Conservation (phyloP, 1,140 invertebrate genomes). For the Laodelphax striatellus region DNA sequence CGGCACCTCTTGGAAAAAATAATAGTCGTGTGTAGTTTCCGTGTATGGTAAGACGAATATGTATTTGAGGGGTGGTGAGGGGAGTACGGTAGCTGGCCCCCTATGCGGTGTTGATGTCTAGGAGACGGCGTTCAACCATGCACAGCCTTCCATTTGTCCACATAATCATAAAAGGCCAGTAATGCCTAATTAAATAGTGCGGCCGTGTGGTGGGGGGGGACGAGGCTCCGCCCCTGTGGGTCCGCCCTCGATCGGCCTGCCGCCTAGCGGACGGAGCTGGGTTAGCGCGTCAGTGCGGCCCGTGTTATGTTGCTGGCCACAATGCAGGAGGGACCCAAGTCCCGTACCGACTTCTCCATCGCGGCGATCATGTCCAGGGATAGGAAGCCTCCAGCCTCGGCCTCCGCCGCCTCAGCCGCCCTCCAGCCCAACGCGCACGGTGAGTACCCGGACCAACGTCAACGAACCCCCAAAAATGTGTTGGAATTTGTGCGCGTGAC, state of each 20-base stretch:
- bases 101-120: neutral
- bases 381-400: neutral
- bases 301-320: neutral
- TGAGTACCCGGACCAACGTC: no score
- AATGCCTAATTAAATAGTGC: neutral
- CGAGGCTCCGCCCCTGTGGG: neutral
- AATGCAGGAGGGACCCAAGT: neutral
- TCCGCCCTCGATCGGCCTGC: neutral
- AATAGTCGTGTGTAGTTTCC: no score
- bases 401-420: neutral
- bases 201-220: neutral
- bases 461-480: no score
- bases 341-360: constrained; percentile 1
- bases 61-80: no score
- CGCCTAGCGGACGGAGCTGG: neutral
- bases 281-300: neutral
- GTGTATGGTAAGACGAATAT: no score
- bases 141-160: constrained; percentile 1
- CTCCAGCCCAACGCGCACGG: neutral
- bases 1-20: no score
- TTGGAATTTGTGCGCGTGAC: no score
- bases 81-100: neutral
- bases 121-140: neutral
- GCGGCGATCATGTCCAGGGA: constrained; percentile 1
- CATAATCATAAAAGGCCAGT: neutral